Conservation (phyloP, 2,888 invertebrate genomes). For the Parnassius orleans region DNA sequence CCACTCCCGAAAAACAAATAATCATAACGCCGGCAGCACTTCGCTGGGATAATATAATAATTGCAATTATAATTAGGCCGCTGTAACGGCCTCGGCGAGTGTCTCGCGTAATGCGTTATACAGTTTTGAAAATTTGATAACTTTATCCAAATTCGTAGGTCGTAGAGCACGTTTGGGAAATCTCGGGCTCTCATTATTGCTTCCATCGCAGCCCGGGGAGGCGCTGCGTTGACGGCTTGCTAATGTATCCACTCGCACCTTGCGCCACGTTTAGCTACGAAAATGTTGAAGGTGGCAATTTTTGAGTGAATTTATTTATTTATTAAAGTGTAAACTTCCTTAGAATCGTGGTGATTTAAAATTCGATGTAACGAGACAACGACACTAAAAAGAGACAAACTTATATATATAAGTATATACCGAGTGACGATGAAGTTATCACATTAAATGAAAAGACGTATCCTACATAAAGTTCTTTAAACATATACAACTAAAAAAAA, state of each 20-base stretch:
- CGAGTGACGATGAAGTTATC: too few relatives aligned
- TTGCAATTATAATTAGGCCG: slow-evolving; percentile 73
- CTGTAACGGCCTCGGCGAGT: slow-evolving; percentile 40
- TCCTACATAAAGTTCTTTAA: too few relatives aligned
- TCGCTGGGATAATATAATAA: slow-evolving; percentile 39
- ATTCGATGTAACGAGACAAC: too few relatives aligned
- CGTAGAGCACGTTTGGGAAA: slow-evolving; percentile 75
- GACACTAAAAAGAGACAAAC: too few relatives aligned
- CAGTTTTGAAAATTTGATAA: slow-evolving; percentile 81
- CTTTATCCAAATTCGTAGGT: slow-evolving; percentile 77
- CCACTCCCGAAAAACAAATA: slow-evolving; percentile 2
- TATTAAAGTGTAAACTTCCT: too few relatives aligned
- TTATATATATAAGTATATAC: too few relatives aligned
- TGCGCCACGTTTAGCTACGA: slow-evolving; percentile 38
- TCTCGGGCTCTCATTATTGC: slow-evolving; percentile 71
- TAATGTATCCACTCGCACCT: slow-evolving; percentile 68
- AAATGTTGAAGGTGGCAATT: slow-evolving; percentile 23
- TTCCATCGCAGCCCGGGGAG: slow-evolving; percentile 59
- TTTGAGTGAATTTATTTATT: not conserved
- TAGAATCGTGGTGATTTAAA: too few relatives aligned
- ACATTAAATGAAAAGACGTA: too few relatives aligned
- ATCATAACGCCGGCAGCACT: slow-evolving; percentile 1
- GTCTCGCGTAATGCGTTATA: slow-evolving; percentile 65
- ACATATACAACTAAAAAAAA: too few relatives aligned
- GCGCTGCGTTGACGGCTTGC: slow-evolving; percentile 58